Percentiles rank a stretch among this genome's conserved stretches.
These are phyloP conservation scores for Spermophilus dauricus DNA, from an alignment of 2,113 vertebrate genomes.

Conservation along the genomic window DNA sequence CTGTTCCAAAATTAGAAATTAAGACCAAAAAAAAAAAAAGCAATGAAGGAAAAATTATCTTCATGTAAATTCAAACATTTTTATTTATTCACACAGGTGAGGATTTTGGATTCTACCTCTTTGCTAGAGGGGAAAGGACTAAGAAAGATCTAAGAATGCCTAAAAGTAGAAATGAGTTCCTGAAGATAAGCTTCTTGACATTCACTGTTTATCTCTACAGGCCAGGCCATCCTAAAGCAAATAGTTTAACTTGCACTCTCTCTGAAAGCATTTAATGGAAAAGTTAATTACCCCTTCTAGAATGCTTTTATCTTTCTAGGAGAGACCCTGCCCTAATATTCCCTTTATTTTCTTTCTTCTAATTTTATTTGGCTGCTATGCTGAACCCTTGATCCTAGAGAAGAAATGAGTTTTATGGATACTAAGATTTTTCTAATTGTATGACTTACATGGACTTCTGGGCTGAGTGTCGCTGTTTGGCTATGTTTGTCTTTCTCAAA, in stretches of 20 bases:
- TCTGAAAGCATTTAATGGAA: not conserved
- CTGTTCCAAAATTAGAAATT: constrained; percentile 52
- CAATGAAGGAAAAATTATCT: not conserved
- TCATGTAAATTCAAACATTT: not conserved
- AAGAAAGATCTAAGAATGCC: not conserved
- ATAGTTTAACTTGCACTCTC: not conserved
- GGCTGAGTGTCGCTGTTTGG: constrained; percentile 80
- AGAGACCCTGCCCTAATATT: not conserved
- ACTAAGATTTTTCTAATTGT: not conserved
- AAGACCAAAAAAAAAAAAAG: not conserved
- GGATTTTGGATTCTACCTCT: not conserved
- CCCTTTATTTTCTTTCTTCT: not conserved
- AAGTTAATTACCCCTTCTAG: not conserved
- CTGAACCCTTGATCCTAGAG: not conserved
- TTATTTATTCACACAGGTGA: not conserved
- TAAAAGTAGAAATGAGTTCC: not conserved
- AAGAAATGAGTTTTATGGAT: not conserved
- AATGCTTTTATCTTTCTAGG: constrained; percentile 31
- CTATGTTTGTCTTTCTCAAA: constrained; percentile 74
- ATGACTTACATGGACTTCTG: constrained; percentile 40
- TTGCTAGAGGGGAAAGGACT: not conserved
- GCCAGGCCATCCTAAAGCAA: not conserved
- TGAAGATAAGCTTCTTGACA: not conserved
- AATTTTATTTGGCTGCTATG: not conserved
- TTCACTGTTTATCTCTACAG: not conserved